Evolutionary conservation across 2,888 invertebrate genomes (phyloP).

Genomic region (Aspidiotus destructor): DNA sequence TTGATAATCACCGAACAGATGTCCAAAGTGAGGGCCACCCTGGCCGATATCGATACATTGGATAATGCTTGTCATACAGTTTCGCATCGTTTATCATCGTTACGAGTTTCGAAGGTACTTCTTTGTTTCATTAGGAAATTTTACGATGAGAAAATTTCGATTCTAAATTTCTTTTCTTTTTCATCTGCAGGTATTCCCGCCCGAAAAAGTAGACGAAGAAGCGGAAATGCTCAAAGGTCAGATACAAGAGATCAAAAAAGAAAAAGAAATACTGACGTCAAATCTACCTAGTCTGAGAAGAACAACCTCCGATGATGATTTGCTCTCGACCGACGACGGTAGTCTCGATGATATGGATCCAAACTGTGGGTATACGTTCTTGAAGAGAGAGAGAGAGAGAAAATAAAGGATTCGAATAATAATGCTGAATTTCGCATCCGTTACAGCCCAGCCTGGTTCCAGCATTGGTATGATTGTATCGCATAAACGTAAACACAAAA

Average conservation of each 20-base stretch:
- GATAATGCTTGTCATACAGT: constrained; percentile 82
- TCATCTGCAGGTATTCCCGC: constrained; percentile 43
- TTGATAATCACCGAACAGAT: constrained; percentile 81
- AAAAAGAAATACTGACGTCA: constrained; percentile 69
- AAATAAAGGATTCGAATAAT: background rate
- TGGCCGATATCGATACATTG: constrained; percentile 81
- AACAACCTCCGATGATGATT: constrained; percentile 79
- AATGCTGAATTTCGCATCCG: constrained; percentile 13
- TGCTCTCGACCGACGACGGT: constrained; percentile 67
- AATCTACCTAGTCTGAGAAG: constrained; percentile 70
- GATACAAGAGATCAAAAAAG: constrained; percentile 70
- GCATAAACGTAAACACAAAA: constrained; percentile 26
- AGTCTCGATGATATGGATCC: constrained; percentile 47
- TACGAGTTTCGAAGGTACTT: constrained; percentile 61
- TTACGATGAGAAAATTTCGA: background rate
- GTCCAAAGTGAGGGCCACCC: constrained; percentile 67
- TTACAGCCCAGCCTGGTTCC: constrained; percentile 36
- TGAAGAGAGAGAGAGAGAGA: background rate
- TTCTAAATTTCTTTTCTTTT: background rate
- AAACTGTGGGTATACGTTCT: constrained; percentile 34
- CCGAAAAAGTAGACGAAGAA: constrained; percentile 53
- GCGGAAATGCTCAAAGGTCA: constrained; percentile 66
- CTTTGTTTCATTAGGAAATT: background rate
- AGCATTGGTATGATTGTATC: constrained; percentile 14
- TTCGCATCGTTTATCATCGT: constrained; percentile 62